Evolutionary conservation across 2,113 vertebrate genomes (phyloP).

Genomic region (Dicentrarchus labrax): DNA sequence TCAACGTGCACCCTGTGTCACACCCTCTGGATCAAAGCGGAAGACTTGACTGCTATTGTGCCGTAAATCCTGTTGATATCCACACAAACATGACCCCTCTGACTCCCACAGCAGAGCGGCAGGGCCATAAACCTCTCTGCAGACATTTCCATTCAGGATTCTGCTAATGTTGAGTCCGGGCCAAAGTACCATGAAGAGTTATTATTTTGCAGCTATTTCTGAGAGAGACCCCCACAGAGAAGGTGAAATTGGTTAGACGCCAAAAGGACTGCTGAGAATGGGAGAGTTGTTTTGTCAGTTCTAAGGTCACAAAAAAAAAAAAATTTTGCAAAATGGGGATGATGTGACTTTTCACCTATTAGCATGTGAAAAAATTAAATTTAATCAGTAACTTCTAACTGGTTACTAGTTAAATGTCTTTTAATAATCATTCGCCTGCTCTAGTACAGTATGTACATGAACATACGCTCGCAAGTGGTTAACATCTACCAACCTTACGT

Average conservation of each 20-base stretch:
- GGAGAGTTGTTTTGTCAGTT: conserved; percentile 14
- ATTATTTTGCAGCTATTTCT: conserved; percentile 51
- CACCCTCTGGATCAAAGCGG: conserved; percentile 71
- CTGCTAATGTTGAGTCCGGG: conserved; percentile 39
- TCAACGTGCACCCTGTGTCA: conserved; percentile 55
- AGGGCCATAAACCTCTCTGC: conserved; percentile 45
- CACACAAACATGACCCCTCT: conserved; percentile 79
- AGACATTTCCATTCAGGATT: conserved; percentile 70
- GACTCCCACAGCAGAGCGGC: conserved; percentile 58
- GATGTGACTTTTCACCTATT: not conserved
- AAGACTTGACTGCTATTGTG: conserved; percentile 69
- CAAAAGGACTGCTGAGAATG: conserved; percentile 7
- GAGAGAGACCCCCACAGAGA: conserved; percentile 6
- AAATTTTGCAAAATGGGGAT: no score
- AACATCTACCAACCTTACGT: no score
- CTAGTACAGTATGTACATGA: no score
- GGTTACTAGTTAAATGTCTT: not conserved
- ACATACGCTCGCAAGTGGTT: no score
- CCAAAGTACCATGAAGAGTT: conserved; percentile 47
- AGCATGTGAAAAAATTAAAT: not conserved
- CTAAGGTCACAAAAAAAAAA: conserved; percentile 5
- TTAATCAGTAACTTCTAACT: not conserved
- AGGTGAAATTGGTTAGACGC: conserved; percentile 29
- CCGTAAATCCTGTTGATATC: conserved; percentile 79
- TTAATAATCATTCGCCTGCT: not conserved